Conservation (phyloP, 2,888 invertebrate genomes). For the Raillietiella orientalis region DNA sequence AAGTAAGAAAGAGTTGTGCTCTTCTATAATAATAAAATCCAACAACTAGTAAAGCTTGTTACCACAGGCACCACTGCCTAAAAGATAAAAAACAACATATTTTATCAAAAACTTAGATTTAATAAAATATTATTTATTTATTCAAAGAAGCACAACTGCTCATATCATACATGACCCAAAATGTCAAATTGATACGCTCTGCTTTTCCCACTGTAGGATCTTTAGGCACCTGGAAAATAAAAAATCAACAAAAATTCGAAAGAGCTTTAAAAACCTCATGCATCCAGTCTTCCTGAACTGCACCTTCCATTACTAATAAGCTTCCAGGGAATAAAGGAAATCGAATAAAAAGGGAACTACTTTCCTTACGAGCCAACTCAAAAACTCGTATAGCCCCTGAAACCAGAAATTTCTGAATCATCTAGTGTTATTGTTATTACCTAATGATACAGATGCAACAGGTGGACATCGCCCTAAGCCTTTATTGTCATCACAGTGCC, state of each 20-base stretch:
- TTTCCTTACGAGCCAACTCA: constrained; percentile 7
- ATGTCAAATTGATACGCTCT: constrained; percentile 14
- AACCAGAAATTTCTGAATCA: constrained; percentile 2
- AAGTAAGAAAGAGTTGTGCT: too few relatives aligned
- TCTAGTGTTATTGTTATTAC: constrained; percentile 7
- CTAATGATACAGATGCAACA: constrained; percentile 8
- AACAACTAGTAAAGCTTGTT: too few relatives aligned
- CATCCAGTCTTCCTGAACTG: constrained; percentile 16
- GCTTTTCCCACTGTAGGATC: constrained; percentile 14
- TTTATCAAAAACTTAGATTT: too few relatives aligned
- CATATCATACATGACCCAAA: constrained; percentile 11
- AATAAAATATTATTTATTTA: too few relatives aligned
- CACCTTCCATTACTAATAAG: constrained; percentile 17
- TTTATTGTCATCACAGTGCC: constrained; percentile 16
- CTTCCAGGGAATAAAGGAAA: constrained; percentile 15
- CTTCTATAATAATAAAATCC: too few relatives aligned
- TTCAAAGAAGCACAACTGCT: too few relatives aligned
- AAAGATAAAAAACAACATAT: too few relatives aligned
- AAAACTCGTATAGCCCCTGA: constrained; percentile 7
- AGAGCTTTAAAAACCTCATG: constrained; percentile 8
- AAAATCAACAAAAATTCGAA: neutral
- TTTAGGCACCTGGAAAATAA: constrained; percentile 11
- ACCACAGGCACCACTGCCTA: too few relatives aligned
- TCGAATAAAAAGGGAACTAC: constrained; percentile 8
- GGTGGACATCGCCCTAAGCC: constrained; percentile 11